Percentiles rank a stretch among this genome's conserved stretches.
These are phyloP conservation scores for Hypotaenidia philippensis DNA, from an alignment of 2,797 vertebrate species.

Conservation along the genomic window DNA sequence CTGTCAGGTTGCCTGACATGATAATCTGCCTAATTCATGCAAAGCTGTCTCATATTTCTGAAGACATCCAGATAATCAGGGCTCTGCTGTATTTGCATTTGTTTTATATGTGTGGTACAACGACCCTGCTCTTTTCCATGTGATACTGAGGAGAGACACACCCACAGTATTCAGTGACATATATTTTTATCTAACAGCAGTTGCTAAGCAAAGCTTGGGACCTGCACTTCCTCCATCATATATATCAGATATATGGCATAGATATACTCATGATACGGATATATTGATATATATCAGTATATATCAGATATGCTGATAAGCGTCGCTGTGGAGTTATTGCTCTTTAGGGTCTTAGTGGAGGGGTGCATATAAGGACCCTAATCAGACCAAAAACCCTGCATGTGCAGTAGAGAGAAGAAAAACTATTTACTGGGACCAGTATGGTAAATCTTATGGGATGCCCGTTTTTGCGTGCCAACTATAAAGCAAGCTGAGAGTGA, in stretches of 20 bases:
- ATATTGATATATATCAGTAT: not conserved
- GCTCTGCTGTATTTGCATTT: not conserved
- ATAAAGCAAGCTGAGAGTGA: not conserved
- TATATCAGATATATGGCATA: not conserved
- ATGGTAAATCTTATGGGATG: not conserved
- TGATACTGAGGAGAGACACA: not conserved
- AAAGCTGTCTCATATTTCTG: not conserved
- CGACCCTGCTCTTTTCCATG: not conserved
- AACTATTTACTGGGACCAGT: not conserved
- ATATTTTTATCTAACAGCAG: not conserved
- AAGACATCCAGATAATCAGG: not conserved
- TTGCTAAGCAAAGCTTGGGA: not conserved
- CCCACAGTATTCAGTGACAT: not conserved
- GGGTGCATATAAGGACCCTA: not conserved
- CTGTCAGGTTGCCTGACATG: not conserved
- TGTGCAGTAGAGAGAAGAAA: not conserved
- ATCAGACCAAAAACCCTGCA: not conserved
- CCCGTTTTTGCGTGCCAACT: not conserved
- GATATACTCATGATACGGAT: not conserved
- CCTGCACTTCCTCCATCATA: not conserved
- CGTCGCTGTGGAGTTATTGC: not conserved
- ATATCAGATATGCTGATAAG: not conserved
- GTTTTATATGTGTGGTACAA: not conserved
- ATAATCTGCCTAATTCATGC: not conserved
- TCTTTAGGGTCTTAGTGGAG: not conserved